Evolutionary conservation across 2,888 invertebrate species (phyloP).

Genomic region (Hypomecis atomaria): DNA sequence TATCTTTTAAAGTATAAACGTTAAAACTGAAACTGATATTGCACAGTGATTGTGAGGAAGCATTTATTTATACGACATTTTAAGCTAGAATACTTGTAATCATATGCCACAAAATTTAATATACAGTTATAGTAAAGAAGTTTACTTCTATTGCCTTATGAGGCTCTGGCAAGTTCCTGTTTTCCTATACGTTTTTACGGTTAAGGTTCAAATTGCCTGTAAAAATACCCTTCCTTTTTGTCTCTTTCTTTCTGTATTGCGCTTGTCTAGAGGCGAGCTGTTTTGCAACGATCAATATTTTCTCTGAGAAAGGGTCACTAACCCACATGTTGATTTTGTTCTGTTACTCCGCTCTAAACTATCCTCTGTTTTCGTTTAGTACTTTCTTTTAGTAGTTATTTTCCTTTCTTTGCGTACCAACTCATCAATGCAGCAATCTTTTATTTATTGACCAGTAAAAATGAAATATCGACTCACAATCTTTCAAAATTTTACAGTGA

Average conservation of each 20-base stretch:
- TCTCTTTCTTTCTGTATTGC: slow-evolving; percentile 26
- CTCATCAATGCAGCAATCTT: background rate
- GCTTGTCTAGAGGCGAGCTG: slow-evolving; percentile 19
- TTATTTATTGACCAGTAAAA: background rate
- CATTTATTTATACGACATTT: slow-evolving; percentile 8
- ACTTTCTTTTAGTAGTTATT: background rate
- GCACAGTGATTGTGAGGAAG: background rate
- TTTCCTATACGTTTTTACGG: slow-evolving; percentile 8
- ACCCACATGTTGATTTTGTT: slow-evolving; percentile 24
- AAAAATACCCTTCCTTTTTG: slow-evolving; percentile 22
- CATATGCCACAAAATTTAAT: slow-evolving; percentile 1
- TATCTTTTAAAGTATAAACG: too few species aligned
- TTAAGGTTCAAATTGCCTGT: slow-evolving; percentile 22
- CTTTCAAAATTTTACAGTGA: background rate
- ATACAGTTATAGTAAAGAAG: slow-evolving; percentile 1
- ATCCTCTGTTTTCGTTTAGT: background rate
- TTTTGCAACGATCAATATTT: slow-evolving; percentile 31
- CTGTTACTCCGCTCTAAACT: slow-evolving; percentile 2
- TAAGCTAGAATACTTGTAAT: background rate
- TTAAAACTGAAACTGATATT: slow-evolving; percentile 3
- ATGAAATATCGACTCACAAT: background rate
- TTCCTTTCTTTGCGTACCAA: background rate
- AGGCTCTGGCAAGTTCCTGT: background rate
- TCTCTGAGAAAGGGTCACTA: slow-evolving; percentile 24
- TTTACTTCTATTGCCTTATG: slow-evolving; percentile 8